Base-by-base conservation (phyloP, 2,797 vertebrate genomes). In the Bovichtus diacanthus region DNA sequence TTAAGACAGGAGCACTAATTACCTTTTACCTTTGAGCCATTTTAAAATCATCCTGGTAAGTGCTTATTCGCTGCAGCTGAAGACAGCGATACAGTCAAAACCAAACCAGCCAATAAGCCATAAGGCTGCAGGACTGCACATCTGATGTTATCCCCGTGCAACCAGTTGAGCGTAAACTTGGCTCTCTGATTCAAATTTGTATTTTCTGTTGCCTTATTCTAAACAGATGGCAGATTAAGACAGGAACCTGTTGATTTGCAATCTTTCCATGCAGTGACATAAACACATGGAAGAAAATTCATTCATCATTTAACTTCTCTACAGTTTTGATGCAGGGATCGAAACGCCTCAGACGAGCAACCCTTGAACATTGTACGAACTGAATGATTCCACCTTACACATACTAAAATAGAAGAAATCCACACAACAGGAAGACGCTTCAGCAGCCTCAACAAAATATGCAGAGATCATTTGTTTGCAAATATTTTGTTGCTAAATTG, bases 211-310 rank as follows among this genome's bases (percentile, higher is more conserved):
- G 81, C 83, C 60, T 89, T 78, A 84, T 63, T 84, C 74, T 87
- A 81, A 93, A 87, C 88, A 92, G 87, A 93, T 90, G 80, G 71
- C 21, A 83, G 90, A 92, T 92, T 91, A 92, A 76, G 64, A 70
- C 64, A 54, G 70, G 41, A 76, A 68, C 81, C 66, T 88, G 74
- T 75, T 80, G 78, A 80, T 87, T 74, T 82, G 63, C 74, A 67
- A 43, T 27, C 43, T 59, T 63, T 72, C 54, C 27, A 29, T n/a
- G 50, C 34, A 38, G 12, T 19, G 27, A 69, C 13, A 73, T 23
- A 60, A 61, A 63, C 9, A 55, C 15, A 36, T 25, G 9, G 34
- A 29, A 49, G 61, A 69, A 13, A 43, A 39, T 60, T 66, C 8
- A 44, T 18, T 43, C 23, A 5, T 70, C 74, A 8, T 58, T 25